Base-by-base conservation (phyloP, 1,140 invertebrate genomes). In the Neotoxoptera formosana region DNA sequence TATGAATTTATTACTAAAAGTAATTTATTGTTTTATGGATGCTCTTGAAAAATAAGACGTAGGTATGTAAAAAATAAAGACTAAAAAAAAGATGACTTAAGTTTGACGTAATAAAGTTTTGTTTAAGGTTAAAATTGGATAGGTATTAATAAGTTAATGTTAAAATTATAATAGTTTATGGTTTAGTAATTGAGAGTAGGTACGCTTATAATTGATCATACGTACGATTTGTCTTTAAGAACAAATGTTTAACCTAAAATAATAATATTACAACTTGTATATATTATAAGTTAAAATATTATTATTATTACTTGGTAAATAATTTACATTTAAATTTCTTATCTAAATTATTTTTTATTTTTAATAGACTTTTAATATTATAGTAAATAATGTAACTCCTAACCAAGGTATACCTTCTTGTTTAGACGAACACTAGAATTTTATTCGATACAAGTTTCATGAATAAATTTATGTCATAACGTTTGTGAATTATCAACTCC, bases 401-500 rank as follows among this genome's bases (percentile, higher is more conserved):
- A 76, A 76, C n/a, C 17, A 8, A 34, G 30, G 30, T 76, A 67
- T n/a, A 76, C 14, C 30, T 76, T n/a, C 60, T 76, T 76, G 17
- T 76, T 76, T n/a, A 76, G 4, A n/a, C n/a, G 0, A n/a, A 67
- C n/a, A n/a, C 60, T 60, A 45, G 1, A 90, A n/a, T 90, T 67
- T 34, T 23, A 47, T 41, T 53, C 7, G 8, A 6, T 56, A 56
- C 34, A 36, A 36, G n/a, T 53, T 36, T 2, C 8, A 25, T 36
- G 1, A n/a, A 87, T 41, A 84, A 21, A 88, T 60, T 45, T 45
- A 67, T 90, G 53, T 47, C 36, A 90, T 90, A 45, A 60, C 14
- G n/a, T 90, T 90, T 90, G 89, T 45, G 30, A 47, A 17, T 45
- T 90, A 67, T 56, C 53, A 90, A 56, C 88, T 56, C n/a, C 34